Evolutionary conservation across 2,888 invertebrate genomes (phyloP).

Genomic region (Oscheius sp.): DNA sequence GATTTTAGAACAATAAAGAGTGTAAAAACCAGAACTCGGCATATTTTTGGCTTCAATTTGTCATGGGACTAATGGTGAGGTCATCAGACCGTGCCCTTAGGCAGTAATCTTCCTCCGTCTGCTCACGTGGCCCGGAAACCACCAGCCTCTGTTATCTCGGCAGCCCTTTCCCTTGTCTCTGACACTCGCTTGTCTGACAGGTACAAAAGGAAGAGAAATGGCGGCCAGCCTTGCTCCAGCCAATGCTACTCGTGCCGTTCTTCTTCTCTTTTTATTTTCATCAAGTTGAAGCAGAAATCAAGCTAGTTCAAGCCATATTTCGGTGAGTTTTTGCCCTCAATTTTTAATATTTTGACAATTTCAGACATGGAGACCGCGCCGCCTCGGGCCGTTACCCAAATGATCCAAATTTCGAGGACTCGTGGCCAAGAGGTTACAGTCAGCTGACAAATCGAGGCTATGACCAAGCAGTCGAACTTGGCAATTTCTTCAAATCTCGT

Average conservation of each 20-base stretch:
- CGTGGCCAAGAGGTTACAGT: constrained; percentile 88
- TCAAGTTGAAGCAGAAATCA: constrained; percentile 40
- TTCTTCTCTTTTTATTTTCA: neutral
- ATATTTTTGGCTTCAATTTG: too few species aligned
- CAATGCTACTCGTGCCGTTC: neutral
- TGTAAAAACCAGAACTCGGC: too few species aligned
- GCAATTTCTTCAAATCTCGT: constrained; percentile 42
- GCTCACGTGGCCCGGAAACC: neutral
- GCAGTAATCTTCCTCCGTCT: neutral
- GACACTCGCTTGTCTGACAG: neutral
- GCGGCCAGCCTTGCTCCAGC: neutral
- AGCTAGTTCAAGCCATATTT: constrained; percentile 72
- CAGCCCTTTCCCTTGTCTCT: constrained; percentile 4
- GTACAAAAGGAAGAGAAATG: neutral
- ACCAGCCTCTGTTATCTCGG: neutral
- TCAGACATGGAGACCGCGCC: constrained; percentile 88
- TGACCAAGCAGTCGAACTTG: constrained; percentile 52
- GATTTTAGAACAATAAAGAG: too few species aligned
- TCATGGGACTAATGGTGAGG: too few species aligned
- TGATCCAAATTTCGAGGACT: constrained; percentile 83
- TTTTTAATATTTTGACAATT: too few species aligned
- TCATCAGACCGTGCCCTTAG: too few species aligned
- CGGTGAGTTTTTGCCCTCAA: too few species aligned
- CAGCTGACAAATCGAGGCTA: constrained; percentile 84
- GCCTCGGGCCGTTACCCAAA: constrained; percentile 84